Evolutionary conservation across 2,113 vertebrate species (phyloP), one percentile per base, ranked within the genome.

Genomic region (Redunca redunca): DNA sequence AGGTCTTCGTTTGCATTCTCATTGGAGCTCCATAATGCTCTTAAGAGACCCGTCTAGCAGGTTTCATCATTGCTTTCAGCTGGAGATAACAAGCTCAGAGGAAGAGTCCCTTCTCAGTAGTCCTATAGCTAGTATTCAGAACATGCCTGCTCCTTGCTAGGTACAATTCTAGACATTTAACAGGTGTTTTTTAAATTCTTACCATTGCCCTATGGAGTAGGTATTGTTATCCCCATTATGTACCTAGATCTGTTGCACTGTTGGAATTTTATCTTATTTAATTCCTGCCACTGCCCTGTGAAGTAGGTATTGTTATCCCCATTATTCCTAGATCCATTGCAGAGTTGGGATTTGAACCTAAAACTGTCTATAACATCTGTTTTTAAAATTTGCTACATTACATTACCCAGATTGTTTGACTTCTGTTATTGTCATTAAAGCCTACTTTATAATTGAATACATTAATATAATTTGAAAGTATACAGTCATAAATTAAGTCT

Each of bases 181-280:
- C 80, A 82, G 58, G 12, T 82, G n/a, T 36, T 10, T 74, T 71
- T 36, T 71, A 88, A 36, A 85, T 85, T 97, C n/a, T 91, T 71
- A n/a, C 4, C 36, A 33, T 25, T 83, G 23, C 55, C 3, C 15
- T 55, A 4, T 77, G 52, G 71, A 7, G 7, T 77, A 67, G 53
- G 10, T 91, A 30, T 43, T 85, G 0, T 58, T 78, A 80, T 52
- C 21, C 43, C 25, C 12, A 2, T 62, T 30, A 13, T 71, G 67
- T 85, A 93, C 25, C 30, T 71, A 53, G 77, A 28, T 83, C 67
- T 81, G 3, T 64, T 52, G 80, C 88, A 25, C 19, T 74, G 8
- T 92, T 92, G 50, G 28, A 88, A 85, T 97, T 97, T 74, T 36
- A 71, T 40, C 30, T 71, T 64, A 77, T 46, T 90, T 94, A 19